phyloP scores from a whole-genome alignment of 1,140 invertebrate genomes.

The Aradophagus sp. region DNA sequence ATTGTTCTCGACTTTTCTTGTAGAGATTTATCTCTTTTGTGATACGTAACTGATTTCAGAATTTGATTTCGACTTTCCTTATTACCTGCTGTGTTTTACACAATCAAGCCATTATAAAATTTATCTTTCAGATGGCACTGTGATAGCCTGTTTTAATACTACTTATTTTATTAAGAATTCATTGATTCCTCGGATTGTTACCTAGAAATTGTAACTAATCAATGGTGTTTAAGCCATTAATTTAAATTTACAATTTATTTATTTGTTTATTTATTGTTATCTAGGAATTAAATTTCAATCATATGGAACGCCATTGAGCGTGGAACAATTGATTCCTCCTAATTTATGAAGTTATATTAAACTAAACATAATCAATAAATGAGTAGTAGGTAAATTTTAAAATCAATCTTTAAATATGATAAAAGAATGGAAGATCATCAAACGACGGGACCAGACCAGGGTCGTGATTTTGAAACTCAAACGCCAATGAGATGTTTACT shows the following conservation, averaged over 20 bases:
- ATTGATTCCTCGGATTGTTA: no score
- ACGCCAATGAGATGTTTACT: conserved; percentile 10
- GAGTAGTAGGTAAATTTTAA: no score
- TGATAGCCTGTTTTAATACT: no score
- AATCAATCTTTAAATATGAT: conserved; percentile 10
- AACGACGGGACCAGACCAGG: conserved; percentile 36
- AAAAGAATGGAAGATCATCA: conserved; percentile 1
- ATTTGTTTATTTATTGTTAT: conserved; percentile 7
- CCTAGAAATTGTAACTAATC: no score
- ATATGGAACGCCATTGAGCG: conserved; percentile 22
- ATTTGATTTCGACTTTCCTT: neutral
- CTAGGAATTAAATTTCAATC: no score
- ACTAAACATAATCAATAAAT: no score
- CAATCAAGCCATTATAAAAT: conserved; percentile 1
- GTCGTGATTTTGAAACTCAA: conserved; percentile 9
- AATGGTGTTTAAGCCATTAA: no score
- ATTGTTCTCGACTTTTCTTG: conserved; percentile 17
- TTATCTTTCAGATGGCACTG: conserved; percentile 7
- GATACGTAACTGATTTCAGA: conserved; percentile 7
- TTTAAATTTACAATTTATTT: conserved; percentile 19
- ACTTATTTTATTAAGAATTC: neutral
- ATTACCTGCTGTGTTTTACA: neutral
- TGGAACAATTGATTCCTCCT: no score
- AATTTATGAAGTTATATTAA: no score
- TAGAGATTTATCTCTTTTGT: conserved; percentile 13